A percentile compares a stretch with the other conserved stretches of the same genome.
Conservation (phyloP, 2,113 vertebrate species). For the Oryzias javanicus region DNA sequence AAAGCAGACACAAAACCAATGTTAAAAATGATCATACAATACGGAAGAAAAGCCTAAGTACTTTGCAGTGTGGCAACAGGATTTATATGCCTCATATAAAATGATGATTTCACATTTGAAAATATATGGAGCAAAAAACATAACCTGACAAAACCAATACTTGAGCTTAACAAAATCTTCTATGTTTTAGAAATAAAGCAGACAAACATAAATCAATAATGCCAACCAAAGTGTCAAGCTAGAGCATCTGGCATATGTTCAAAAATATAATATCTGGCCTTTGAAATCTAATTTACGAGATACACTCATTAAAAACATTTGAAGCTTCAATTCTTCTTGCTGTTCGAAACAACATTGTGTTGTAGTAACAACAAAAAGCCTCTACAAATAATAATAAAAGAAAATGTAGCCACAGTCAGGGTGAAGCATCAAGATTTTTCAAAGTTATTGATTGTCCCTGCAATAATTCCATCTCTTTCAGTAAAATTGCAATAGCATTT, state of each 20-base stretch:
- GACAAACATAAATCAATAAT: slow-evolving; percentile 68
- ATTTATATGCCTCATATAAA: slow-evolving; percentile 7
- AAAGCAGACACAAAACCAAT: no score
- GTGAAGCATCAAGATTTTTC: slow-evolving; percentile 60
- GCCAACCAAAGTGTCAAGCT: slow-evolving; percentile 67
- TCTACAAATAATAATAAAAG: slow-evolving; percentile 39
- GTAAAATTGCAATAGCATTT: slow-evolving; percentile 63
- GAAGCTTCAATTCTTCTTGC: slow-evolving; percentile 72
- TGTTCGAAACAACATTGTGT: slow-evolving; percentile 82
- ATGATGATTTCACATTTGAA: not conserved
- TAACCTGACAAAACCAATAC: slow-evolving; percentile 69
- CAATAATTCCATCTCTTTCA: slow-evolving; percentile 70
- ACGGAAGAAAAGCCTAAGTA: not conserved
- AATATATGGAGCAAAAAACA: slow-evolving; percentile 59
- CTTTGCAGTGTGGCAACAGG: no score
- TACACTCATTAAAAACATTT: slow-evolving; percentile 76
- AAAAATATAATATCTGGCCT: slow-evolving; percentile 81
- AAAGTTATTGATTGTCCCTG: slow-evolving; percentile 71
- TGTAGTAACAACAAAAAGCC: slow-evolving; percentile 73
- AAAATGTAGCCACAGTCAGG: slow-evolving; percentile 70
- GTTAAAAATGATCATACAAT: no score
- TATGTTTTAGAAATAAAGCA: slow-evolving; percentile 57
- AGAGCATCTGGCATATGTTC: slow-evolving; percentile 84
- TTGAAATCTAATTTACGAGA: slow-evolving; percentile 70
- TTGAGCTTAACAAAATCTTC: slow-evolving; percentile 60